Evolutionary conservation across 2,888 invertebrate species (phyloP), one percentile per base, ranked within the genome.

Genomic region (Drosophila quinaria): DNA sequence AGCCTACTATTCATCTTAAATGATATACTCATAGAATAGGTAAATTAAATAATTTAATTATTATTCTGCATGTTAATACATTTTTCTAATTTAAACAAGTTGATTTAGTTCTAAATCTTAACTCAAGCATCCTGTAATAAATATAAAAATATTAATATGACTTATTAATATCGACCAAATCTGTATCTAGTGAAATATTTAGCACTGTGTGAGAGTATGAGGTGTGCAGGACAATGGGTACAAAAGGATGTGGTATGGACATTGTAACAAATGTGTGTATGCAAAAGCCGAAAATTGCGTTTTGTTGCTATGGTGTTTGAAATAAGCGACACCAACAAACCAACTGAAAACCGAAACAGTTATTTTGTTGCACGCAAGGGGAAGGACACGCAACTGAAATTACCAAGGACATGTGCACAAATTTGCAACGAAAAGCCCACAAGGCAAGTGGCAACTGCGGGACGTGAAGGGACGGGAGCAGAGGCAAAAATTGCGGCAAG

Each of bases 361-460:
- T 85, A 82, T 72, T 86, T 78, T 69, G 88, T 73, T 73, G 83
- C 86, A 83, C 73, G 89, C 84, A 76, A 73, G 44, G 58, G 67
- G 61, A 81, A 64, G 70, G 68, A 77, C 83, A 86, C 75, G 83
- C 88, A 86, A 82, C 75, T 61, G 51, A 56, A 84, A 88, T 78
- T 86, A 80, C 80, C 58, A 73, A 79, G 80, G 84, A 84, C 87
- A 72, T 84, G 84, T 71, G 77, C 72, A 60, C 66, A 64, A 66
- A 73, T 74, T 78, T 75, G 80, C 79, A 78, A 58, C 35, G 39
- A 69, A 64, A 65, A 70, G 61, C 39, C 42, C 59, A 65, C 69
- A 70, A 64, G 65, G 50, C 51, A 42, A 61, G 56, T 56, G 47
- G 31, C 47, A 31, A 29, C 35, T 35, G 44, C 29, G 29, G 29